Percentiles rank a stretch among this genome's conserved stretches.
These are phyloP conservation scores for Numenius arquata DNA, from an alignment of 2,113 vertebrate genomes.

Conservation along the genomic window DNA sequence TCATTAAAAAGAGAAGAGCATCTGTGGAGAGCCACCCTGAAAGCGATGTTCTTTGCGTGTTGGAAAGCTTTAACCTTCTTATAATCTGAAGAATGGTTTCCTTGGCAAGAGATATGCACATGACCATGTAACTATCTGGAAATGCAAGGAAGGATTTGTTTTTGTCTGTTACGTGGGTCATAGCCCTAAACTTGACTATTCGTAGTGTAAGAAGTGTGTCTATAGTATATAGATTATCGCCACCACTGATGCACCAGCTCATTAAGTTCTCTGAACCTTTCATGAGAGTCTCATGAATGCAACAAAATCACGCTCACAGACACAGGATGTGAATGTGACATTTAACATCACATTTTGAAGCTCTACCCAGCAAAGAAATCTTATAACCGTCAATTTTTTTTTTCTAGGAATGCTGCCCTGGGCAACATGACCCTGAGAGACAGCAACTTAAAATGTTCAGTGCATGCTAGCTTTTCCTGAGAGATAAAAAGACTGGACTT, in stretches of 20 bases:
- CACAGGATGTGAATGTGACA: not conserved
- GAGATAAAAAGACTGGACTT: not conserved
- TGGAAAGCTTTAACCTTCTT: not conserved
- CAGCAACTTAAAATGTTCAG: not conserved
- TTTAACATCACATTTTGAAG: not conserved
- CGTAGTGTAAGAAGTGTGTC: not conserved
- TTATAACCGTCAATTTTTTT: not conserved
- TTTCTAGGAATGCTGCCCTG: not conserved
- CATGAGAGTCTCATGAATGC: not conserved
- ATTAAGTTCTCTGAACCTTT: not conserved
- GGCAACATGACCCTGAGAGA: not conserved
- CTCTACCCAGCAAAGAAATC: not conserved
- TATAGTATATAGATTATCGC: not conserved
- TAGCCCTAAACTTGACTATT: not conserved
- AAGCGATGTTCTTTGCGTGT: not conserved
- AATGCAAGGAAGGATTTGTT: not conserved
- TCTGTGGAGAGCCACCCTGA: not conserved
- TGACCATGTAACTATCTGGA: not conserved
- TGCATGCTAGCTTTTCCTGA: not conserved
- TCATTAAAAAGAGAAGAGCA: not conserved
- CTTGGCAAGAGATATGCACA: not conserved
- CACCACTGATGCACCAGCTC: not conserved
- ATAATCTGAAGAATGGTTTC: not conserved
- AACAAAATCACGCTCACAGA: not conserved
- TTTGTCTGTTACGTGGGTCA: not conserved